These are phyloP conservation scores for Chaetogeoica ovagalla DNA, from an alignment of 2,888 invertebrate species.

Conservation along the genomic window DNA sequence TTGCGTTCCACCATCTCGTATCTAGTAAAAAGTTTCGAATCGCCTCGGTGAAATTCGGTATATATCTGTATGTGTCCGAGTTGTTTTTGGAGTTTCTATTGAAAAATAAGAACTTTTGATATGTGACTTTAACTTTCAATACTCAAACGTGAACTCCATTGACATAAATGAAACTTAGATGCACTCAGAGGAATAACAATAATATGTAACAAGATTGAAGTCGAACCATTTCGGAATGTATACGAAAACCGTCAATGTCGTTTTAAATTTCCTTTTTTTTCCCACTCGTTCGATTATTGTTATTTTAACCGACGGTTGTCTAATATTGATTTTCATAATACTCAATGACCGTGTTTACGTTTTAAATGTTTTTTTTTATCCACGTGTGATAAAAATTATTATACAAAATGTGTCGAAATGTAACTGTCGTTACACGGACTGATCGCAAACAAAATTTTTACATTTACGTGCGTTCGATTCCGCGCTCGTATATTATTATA, in stretches of 20 bases:
- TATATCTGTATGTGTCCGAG: background rate
- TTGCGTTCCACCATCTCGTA: conserved; percentile 16
- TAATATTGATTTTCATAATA: background rate
- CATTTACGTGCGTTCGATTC: no score
- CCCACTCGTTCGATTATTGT: background rate
- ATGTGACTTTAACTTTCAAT: conserved; percentile 33
- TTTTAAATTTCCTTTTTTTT: background rate
- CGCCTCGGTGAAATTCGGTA: background rate
- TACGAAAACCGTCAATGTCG: background rate
- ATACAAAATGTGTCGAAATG: no score
- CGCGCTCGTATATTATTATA: no score
- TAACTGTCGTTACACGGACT: no score
- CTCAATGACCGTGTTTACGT: no score
- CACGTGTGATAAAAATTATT: no score
- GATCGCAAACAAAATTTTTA: no score
- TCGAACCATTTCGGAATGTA: background rate
- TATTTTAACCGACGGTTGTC: background rate
- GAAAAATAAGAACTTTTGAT: conserved; percentile 31
- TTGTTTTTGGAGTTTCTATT: background rate
- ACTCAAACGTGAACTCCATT: conserved; percentile 17
- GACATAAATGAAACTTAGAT: conserved; percentile 31
- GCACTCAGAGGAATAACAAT: conserved; percentile 16
- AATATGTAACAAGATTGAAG: conserved; percentile 14
- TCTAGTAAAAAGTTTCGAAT: background rate
- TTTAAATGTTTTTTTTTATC: no score